Base-by-base conservation (phyloP, 2,888 invertebrate genomes). In the Drosophila mimetica region DNA sequence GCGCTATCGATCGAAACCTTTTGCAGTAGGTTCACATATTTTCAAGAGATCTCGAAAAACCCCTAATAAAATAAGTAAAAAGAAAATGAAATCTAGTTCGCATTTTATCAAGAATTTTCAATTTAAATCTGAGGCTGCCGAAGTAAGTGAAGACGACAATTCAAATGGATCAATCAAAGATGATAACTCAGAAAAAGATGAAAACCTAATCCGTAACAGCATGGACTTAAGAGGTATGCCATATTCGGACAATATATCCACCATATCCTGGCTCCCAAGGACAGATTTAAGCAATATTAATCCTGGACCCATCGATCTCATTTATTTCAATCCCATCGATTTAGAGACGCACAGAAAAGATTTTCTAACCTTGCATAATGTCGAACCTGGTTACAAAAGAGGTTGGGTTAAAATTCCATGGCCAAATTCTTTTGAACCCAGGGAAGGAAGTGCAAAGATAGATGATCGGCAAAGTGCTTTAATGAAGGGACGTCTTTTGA, bases 401-500 rank as follows among this genome's bases (percentile, higher is more conserved):
- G 4, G 16, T 1, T 50, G 48, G 65, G 28, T 44, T 7, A 46
- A 16, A 18, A 28, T 46, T 6, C 13, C 16, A 30, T 65, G 65
- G 64, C 52, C 51, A 13, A 14, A 13, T 5, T 13, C 42, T 6
- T 25, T n/a, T n/a, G n/a, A 57, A 6, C 18, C 1, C 4, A 22
- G 13, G 3, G 4, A 2, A 13, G n/a, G 7, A 14, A 25, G n/a
- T 11, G 34, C 9, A 4, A 25, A 14, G 25, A n/a, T 3, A n/a
- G 25, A 36, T 2, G 11, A 55, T 32, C 46, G 14, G 4, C 14
- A 37, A 13, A 6, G 22, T 2, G 11, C 6, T 6, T 13, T 7
- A 13, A 2, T 5, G 13, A 20, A 20, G 13, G 13, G 14, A 36
- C 14, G 4, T 16, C 1, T 3, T 36, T 1, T 20, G 1, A 20